Percentiles rank a stretch among this genome's conserved stretches.
Conservation (phyloP, 2,113 vertebrate genomes). For the Lepus americanus region DNA sequence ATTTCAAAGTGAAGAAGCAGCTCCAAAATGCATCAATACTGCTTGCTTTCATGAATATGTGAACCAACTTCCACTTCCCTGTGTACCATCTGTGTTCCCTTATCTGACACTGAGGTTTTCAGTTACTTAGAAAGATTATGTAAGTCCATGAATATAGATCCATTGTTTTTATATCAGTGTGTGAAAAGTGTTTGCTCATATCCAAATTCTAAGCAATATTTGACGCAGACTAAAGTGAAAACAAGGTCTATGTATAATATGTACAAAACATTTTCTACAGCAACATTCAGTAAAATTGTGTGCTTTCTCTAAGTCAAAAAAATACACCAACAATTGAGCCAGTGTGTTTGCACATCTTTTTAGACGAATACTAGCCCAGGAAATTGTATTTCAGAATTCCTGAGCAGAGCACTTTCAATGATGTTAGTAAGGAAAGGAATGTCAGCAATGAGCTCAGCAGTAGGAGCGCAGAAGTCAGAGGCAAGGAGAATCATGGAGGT, state of each 20-base stretch:
- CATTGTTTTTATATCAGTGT: neutral
- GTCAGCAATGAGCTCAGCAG: conserved; percentile 41
- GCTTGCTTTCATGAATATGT: neutral
- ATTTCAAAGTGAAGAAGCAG: neutral
- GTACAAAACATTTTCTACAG: neutral
- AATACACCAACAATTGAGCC: neutral
- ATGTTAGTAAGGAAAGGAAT: conserved; percentile 45
- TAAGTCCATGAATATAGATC: neutral
- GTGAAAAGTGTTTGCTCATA: neutral
- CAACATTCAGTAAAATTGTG: neutral
- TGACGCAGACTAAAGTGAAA: neutral
- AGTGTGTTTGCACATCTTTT: neutral
- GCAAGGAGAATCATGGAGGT: neutral
- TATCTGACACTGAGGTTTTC: neutral
- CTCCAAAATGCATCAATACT: neutral
- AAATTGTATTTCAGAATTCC: conserved; percentile 41
- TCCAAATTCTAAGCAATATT: neutral
- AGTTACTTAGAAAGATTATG: neutral
- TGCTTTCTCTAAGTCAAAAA: neutral
- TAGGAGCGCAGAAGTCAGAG: neutral
- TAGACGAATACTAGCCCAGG: neutral
- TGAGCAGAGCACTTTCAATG: conserved; percentile 37
- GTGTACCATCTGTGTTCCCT: neutral
- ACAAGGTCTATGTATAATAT: neutral
- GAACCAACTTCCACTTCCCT: neutral